Evolutionary conservation across 2,113 vertebrate genomes (phyloP), one percentile per base, ranked within the genome.

Genomic region (Dicrurus megarhynchus): DNA sequence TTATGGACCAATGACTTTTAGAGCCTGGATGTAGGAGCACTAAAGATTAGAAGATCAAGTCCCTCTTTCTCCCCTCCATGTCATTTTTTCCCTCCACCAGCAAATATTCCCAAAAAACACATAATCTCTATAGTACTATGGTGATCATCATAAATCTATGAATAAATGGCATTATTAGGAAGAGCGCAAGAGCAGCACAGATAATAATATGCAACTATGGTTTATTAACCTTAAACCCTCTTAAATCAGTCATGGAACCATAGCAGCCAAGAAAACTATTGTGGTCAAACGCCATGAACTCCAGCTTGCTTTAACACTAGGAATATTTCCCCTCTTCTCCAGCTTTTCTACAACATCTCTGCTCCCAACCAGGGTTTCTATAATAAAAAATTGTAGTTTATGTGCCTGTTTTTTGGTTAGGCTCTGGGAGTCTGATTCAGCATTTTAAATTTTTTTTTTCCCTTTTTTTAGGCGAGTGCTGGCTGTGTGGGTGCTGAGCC

Each of bases 231-330:
- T 97, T 97, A 97, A 97, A 90, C 68, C 24, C 59, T 64, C 89
- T 94, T 95, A 89, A 95, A 95, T 97, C 93, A 96, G 76, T 96
- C 95, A 92, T 64, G 69, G 86, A 70, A 94, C 83, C 90, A 84
- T 93, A 92, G 95, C 93, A 96, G 96, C 97, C 96, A 97, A 97
- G 85, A 97, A 96, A 94, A 96, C 89, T 96, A 93, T 89, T 97
- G 97, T 96, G 96, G 97, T 97, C 82, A 93, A 96, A 93, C 0
- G 2, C 47, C 56, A 61, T 92, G 96, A 97, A 91, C 85, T 92
- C 90, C 70, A 84, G 57, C 68, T 95, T 89, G 85, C 81, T 93
- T 92, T 89, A 95, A 84, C 79, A 74, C 61, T 22, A 93, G n/a
- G 83, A 90, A 78, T 81, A 91, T 91, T 95, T 89, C 42, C 30